phyloP scores from a whole-genome alignment of 2,888 invertebrate species.

The Athalia circularis region DNA sequence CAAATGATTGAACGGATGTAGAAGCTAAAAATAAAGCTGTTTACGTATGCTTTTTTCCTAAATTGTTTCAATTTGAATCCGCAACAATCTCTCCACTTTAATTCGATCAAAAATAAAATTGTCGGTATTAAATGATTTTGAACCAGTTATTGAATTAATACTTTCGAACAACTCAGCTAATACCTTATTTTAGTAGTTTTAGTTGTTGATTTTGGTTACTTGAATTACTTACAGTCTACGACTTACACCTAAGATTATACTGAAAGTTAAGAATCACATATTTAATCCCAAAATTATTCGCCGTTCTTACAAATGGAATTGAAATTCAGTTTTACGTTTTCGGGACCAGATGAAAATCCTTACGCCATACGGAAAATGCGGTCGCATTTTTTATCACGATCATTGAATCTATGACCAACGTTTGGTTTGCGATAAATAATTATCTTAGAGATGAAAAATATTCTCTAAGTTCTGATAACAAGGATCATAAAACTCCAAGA shows the following conservation, averaged over 20 bases:
- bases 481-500: no score
- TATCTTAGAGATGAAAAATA: no score
- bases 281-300: conserved; percentile 11
- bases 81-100: background rate
- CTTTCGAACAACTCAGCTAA: conserved; percentile 12
- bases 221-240: conserved; percentile 20
- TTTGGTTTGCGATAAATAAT: no score
- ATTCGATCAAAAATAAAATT: background rate
- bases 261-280: conserved; percentile 30
- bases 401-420: no score
- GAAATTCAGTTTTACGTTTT: background rate
- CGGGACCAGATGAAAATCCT: no score
- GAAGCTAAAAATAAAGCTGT: background rate
- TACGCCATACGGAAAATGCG: no score
- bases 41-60: background rate
- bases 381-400: no score
- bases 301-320: conserved; percentile 18
- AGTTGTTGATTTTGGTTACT: conserved; percentile 13
- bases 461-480: no score
- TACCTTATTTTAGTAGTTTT: conserved; percentile 21
- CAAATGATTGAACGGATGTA: background rate
- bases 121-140: no score
- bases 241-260: conserved; percentile 25
- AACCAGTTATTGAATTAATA: conserved; percentile 9
- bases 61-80: background rate